Evolutionary conservation across 1,140 invertebrate species (phyloP).

Genomic region (Cotesia glomerata): DNA sequence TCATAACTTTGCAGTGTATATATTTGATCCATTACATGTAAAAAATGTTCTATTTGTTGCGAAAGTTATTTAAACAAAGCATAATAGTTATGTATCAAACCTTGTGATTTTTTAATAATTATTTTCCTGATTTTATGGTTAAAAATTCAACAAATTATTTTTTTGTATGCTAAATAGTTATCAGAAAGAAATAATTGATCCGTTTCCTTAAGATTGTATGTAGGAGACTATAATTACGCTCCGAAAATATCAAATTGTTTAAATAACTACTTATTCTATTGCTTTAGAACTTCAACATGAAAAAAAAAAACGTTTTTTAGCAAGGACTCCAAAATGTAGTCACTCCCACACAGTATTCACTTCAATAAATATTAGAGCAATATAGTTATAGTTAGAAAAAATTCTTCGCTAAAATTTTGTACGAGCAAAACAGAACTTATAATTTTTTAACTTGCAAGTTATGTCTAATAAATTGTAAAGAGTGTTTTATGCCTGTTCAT

Average conservation of each 20-base stretch:
- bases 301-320: too few species aligned
- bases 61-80: not conserved
- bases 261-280: not conserved
- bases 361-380: too few species aligned
- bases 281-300: not conserved
- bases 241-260: not conserved
- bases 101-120: not conserved
- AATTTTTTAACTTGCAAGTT: too few species aligned
- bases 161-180: not conserved
- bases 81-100: not conserved
- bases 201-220: not conserved
- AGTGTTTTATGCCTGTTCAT: too few species aligned
- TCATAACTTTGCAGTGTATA: not conserved
- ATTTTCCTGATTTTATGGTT: not conserved
- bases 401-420: too few species aligned
- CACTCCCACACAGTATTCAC: too few species aligned
- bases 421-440: too few species aligned
- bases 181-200: not conserved
- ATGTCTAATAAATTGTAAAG: too few species aligned
- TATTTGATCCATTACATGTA: not conserved
- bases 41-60: not conserved
- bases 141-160: not conserved
- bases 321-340: too few species aligned
- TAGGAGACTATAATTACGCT: not conserved
- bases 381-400: too few species aligned